Percentiles rank a stretch among this genome's conserved stretches.
phyloP scores from a whole-genome alignment of 2,797 vertebrate species.

The Mycteria americana region DNA sequence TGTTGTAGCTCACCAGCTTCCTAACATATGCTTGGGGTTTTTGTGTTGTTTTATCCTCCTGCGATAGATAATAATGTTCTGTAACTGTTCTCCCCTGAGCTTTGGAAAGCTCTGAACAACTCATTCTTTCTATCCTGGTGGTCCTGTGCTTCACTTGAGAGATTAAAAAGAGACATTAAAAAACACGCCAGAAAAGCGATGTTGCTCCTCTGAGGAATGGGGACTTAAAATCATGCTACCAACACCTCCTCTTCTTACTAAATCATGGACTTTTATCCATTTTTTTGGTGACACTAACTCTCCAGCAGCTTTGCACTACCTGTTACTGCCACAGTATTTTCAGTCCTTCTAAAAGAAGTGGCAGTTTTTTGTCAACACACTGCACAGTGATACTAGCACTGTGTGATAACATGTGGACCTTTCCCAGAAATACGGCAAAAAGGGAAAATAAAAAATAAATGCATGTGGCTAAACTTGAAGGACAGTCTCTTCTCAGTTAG shows the following conservation, averaged over 20 bases:
- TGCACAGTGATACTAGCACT: not conserved
- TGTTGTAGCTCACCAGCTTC: not conserved
- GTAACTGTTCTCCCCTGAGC: not conserved
- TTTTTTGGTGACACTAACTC: not conserved
- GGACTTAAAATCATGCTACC: not conserved
- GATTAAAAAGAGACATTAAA: not conserved
- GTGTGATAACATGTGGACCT: fast-evolving
- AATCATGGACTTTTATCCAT: not conserved
- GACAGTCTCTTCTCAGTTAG: not conserved
- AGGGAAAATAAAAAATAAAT: not conserved
- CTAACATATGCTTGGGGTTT: not conserved
- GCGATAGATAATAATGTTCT: not conserved
- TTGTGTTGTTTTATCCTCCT: not conserved
- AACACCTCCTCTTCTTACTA: not conserved
- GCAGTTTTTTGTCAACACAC: not conserved
- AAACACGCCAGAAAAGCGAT: not conserved
- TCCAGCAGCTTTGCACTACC: not conserved
- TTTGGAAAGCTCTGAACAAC: not conserved
- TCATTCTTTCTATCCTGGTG: not conserved
- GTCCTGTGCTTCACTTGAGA: not conserved
- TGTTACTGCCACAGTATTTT: not conserved
- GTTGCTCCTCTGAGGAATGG: not conserved
- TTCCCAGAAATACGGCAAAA: not conserved
- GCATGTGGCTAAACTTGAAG: not conserved
- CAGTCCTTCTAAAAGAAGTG: not conserved